phyloP scores from a whole-genome alignment of 2,113 vertebrate species.

The Dicrurus megarhynchus region DNA sequence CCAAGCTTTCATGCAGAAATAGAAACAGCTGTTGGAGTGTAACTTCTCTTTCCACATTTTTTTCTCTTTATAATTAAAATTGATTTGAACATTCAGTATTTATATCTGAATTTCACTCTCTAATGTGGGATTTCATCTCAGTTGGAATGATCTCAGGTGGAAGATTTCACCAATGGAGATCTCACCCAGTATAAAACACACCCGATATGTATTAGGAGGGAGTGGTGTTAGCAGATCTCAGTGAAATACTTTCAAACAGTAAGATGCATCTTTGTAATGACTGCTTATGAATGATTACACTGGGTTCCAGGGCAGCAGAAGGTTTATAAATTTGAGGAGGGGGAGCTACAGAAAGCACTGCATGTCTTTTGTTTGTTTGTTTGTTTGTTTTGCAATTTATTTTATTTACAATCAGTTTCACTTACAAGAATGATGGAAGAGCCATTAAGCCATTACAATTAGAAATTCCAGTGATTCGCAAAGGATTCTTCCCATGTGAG shows the following conservation, averaged over 20 bases:
- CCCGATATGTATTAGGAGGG: background rate
- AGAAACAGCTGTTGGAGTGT: background rate
- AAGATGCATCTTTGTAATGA: background rate
- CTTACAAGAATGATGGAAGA: background rate
- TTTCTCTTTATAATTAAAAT: background rate
- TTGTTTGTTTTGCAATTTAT: background rate
- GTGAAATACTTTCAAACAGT: background rate
- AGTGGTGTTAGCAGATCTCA: background rate
- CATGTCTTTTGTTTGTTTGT: background rate
- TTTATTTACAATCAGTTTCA: background rate
- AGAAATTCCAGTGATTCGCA: background rate
- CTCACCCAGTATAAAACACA: background rate
- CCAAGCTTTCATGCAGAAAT: background rate
- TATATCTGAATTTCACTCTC: background rate
- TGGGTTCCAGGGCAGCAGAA: background rate
- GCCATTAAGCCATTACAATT: background rate
- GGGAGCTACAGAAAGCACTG: background rate
- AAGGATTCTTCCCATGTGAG: background rate
- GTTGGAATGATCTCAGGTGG: background rate
- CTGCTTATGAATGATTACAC: background rate
- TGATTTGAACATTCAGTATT: background rate
- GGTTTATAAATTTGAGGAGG: background rate
- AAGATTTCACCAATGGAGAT: background rate
- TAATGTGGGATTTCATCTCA: background rate
- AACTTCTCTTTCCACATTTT: background rate